Evolutionary conservation across 2,797 vertebrate genomes (phyloP).

Genomic region (Trematomus bernacchii): DNA sequence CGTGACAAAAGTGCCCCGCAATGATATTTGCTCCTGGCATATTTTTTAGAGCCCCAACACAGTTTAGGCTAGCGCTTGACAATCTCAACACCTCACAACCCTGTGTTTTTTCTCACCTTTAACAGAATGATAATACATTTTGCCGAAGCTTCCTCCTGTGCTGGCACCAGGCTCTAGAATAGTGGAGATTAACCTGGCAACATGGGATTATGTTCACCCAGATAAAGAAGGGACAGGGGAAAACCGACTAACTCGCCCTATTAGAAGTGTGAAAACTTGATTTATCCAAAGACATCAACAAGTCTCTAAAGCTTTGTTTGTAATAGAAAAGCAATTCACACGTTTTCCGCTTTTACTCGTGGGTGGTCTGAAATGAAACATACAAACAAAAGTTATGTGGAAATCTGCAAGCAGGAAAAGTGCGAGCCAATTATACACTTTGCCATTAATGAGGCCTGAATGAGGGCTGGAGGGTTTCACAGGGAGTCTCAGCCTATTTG

Average conservation of each 20-base stretch:
- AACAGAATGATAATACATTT: slow-evolving; percentile 63
- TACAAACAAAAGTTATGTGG: slow-evolving; percentile 14
- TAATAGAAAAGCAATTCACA: neutral
- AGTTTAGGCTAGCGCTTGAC: slow-evolving; percentile 28
- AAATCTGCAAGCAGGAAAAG: slow-evolving; percentile 30
- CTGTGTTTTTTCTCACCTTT: slow-evolving; percentile 62
- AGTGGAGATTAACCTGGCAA: slow-evolving; percentile 19
- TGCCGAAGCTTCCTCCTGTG: slow-evolving; percentile 34
- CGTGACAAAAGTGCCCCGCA: neutral
- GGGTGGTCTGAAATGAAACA: slow-evolving; percentile 5
- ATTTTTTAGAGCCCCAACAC: slow-evolving; percentile 19
- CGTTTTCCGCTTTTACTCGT: neutral
- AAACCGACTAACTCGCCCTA: neutral
- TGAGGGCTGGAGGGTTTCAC: slow-evolving; percentile 50
- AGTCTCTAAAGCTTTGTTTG: neutral
- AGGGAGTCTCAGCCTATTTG: slow-evolving; percentile 56
- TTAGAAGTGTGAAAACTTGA: slow-evolving; percentile 9
- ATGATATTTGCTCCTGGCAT: slow-evolving; percentile 12
- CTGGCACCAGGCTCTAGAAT: slow-evolving; percentile 38
- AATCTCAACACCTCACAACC: slow-evolving; percentile 41
- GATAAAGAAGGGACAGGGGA: slow-evolving; percentile 6
- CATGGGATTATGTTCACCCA: slow-evolving; percentile 19
- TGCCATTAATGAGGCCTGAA: slow-evolving; percentile 66
- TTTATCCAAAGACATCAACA: slow-evolving; percentile 5
- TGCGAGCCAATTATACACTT: slow-evolving; percentile 64